phyloP scores from a whole-genome alignment of 2,797 vertebrate species.

The Halcyon smyrnensis region DNA sequence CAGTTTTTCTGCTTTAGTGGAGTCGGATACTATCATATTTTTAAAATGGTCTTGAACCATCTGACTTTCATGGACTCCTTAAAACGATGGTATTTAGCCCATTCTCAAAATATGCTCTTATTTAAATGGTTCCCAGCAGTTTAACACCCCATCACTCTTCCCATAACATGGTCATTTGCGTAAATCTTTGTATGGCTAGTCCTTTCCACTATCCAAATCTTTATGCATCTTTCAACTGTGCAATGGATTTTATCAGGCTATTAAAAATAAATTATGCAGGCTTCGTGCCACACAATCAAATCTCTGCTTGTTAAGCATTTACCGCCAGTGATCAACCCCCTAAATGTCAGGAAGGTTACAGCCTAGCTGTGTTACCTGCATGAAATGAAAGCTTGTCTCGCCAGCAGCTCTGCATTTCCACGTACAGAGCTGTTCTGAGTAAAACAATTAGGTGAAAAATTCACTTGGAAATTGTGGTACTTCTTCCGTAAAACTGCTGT shows the following conservation, averaged over 20 bases:
- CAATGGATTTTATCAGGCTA: constrained; percentile 32
- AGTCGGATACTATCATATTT: neutral
- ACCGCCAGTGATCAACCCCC: constrained; percentile 32
- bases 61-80: neutral
- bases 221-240: neutral
- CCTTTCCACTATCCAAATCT: neutral
- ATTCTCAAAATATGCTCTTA: neutral
- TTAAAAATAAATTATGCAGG: constrained; percentile 57
- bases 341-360: constrained; percentile 44
- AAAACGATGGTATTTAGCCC: neutral
- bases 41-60: neutral
- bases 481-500: neutral
- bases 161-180: neutral
- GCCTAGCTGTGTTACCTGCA: neutral
- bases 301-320: constrained; percentile 65
- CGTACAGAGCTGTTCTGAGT: neutral
- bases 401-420: neutral
- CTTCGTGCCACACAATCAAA: constrained; percentile 46
- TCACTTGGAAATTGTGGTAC: neutral
- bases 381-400: neutral
- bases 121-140: neutral
- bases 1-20: neutral
- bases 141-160: neutral
- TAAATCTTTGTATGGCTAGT: neutral
- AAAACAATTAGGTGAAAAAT: neutral